Base-by-base conservation (phyloP, 1,140 invertebrate genomes). In the Anoplophora glabripennis region DNA sequence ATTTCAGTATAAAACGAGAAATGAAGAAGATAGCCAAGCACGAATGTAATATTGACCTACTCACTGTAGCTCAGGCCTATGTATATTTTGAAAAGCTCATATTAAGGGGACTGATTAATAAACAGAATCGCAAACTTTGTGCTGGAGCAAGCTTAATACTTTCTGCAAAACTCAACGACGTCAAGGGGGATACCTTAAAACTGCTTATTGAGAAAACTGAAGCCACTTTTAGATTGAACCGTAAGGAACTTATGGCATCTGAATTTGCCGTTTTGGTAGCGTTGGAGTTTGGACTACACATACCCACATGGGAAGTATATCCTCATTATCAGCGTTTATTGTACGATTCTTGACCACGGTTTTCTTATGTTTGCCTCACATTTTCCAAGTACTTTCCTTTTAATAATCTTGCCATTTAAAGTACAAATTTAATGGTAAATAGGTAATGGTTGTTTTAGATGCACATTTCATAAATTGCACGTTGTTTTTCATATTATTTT, bases 11-110 rank as follows among this genome's bases (percentile, higher is more conserved):
- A 47, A 98, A 98, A 78, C 85, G 91, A 65, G 94, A 98, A 80
- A 94, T 98, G 93, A 81, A 89, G 15, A 92, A 93, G 79, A 96
- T 98, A 59, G 92, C 90, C 1, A 92, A 92, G 76, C 80, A 87
- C 57, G 93, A 96, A 74, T 88, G 86, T 69, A 88, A 86, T 61
- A 82, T 89, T 61, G 95, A 98, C 79, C 78, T 96, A 38, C 78
- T 97, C 57, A 95, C 92, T 8, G 92, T 98, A 14, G 94, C 95
- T 34, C 93, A 96, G 79, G 90, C 94, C 0, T 98, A 98, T 76
- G 95, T 98, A 21, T 98, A 96, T 77, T 98, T 97, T 80, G 96
- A 99, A 77, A 96, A 96, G 73, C 80, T 99, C 5, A 95, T 98
- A 71, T 78, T 98, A 37, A 88, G 89, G 57, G 93, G 92, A 74